These are phyloP conservation scores for Amia ocellicauda DNA, from an alignment of 2,113 vertebrate species.

Conservation along the genomic window DNA sequence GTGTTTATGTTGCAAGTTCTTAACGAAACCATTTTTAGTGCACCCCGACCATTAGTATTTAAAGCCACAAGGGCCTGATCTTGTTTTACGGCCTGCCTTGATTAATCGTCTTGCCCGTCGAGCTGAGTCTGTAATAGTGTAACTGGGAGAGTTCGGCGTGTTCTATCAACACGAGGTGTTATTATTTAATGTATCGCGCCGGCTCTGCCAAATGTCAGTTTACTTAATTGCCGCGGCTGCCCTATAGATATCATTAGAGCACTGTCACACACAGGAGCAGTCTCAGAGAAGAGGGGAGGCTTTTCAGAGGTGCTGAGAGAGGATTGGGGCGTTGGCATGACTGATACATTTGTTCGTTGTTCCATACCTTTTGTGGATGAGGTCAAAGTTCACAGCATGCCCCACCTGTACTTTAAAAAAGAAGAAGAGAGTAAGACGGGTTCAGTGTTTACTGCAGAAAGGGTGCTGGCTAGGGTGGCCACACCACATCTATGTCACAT, in stretches of 20 bases:
- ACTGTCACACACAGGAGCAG: not conserved
- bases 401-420: too few relatives aligned
- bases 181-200: not conserved
- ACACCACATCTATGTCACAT: too few relatives aligned
- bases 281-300: too few relatives aligned
- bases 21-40: not conserved
- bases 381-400: too few relatives aligned
- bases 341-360: too few relatives aligned
- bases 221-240: not conserved
- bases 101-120: not conserved
- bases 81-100: not conserved
- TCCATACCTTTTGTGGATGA: too few relatives aligned
- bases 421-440: too few relatives aligned
- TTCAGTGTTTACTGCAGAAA: too few relatives aligned
- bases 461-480: too few relatives aligned
- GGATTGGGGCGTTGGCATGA: too few relatives aligned
- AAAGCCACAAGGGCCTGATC: not conserved
- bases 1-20: not conserved
- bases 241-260: constrained; percentile 7
- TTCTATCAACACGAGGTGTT: not conserved
- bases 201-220: constrained; percentile 7
- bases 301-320: too few relatives aligned
- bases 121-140: not conserved
- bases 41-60: not conserved
- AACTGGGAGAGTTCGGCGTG: not conserved